Evolutionary conservation across 2,113 vertebrate genomes (phyloP).

Genomic region (Redunca redunca): DNA sequence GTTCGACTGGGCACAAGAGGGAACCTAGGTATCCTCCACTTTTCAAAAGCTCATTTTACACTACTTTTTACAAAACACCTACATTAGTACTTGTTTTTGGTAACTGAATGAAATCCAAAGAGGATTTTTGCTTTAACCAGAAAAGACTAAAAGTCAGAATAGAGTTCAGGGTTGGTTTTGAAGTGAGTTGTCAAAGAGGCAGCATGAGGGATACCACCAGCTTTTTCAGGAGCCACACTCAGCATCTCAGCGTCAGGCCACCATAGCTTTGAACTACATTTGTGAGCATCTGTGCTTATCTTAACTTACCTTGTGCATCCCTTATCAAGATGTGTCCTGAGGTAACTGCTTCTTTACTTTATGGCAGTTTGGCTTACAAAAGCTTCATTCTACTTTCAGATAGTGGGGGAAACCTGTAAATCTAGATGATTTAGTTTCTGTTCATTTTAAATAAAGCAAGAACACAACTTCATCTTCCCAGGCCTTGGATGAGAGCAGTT

Average conservation of each 20-base stretch:
- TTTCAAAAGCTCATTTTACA: neutral
- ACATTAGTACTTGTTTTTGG: neutral
- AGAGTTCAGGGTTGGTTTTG: neutral
- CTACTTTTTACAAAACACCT: neutral
- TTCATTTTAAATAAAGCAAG: neutral
- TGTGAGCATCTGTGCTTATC: neutral
- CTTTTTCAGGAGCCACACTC: neutral
- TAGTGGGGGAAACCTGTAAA: neutral
- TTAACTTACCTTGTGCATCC: neutral
- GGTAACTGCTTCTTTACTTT: neutral
- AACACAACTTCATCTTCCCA: neutral
- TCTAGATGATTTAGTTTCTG: neutral
- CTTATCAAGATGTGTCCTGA: neutral
- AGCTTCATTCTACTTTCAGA: neutral
- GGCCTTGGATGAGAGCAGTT: neutral
- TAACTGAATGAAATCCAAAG: neutral
- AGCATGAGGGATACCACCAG: neutral
- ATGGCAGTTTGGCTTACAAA: rapidly evolving
- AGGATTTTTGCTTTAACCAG: neutral
- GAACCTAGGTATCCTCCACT: neutral
- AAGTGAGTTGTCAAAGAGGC: neutral
- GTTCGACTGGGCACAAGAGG: neutral
- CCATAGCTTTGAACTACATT: neutral
- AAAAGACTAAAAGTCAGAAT: neutral
- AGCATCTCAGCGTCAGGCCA: neutral